Evolutionary conservation across 2,113 vertebrate genomes (phyloP).

Genomic region (Pangasianodon gigas): DNA sequence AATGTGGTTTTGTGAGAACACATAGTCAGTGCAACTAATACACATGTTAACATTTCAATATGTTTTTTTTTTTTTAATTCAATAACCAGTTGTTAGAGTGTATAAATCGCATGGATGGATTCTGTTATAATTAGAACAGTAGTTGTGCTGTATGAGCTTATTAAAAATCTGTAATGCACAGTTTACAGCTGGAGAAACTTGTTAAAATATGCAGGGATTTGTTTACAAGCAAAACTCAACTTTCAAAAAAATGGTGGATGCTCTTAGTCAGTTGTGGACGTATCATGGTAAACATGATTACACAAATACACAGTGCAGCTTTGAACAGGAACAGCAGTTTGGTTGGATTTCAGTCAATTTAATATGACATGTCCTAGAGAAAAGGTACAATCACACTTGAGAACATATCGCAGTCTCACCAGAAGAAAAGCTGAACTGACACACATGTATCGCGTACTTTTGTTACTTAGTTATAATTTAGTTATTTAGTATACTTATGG

Average conservation of each 20-base stretch:
- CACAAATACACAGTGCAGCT: not conserved
- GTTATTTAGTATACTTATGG: not conserved
- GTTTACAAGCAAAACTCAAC: not conserved
- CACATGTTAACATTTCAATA: not conserved
- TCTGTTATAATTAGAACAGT: not conserved
- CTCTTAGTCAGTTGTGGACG: not conserved
- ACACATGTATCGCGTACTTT: not conserved
- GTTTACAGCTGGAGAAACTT: not conserved
- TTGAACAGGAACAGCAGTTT: not conserved
- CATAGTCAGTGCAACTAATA: not conserved
- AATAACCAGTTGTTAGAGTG: not conserved
- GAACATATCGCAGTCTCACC: not conserved
- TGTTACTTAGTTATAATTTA: not conserved
- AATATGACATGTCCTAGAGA: not conserved
- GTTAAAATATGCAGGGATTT: not conserved
- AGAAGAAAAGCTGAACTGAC: not conserved
- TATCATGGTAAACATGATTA: not conserved
- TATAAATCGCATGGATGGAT: not conserved
- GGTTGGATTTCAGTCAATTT: not conserved
- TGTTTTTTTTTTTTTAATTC: not conserved
- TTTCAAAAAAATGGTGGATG: not conserved
- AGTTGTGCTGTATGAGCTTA: not conserved
- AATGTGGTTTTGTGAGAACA: too few relatives aligned
- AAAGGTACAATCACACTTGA: not conserved
- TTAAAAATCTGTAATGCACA: conserved; percentile 1